Conservation (phyloP, 2,113 vertebrate species). For the Garra rufa region DNA sequence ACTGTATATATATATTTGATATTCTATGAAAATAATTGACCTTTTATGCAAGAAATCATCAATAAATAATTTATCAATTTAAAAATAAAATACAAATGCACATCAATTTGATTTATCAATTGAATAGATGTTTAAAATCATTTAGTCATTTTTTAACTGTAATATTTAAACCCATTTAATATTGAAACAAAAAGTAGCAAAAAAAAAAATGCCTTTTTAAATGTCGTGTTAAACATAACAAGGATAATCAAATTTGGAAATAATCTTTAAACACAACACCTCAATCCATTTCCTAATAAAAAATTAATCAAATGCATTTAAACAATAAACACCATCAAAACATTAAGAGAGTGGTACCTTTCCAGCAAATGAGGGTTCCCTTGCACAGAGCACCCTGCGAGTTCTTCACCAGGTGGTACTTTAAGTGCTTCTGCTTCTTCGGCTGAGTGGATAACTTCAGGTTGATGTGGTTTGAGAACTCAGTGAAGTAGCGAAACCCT, state of each 20-base stretch:
- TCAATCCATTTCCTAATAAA: neutral
- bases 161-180: no score
- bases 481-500: constrained; percentile 98
- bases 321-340: neutral
- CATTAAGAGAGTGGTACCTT: constrained; percentile 75
- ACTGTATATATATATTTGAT: no score
- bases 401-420: constrained; percentile 97
- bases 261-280: neutral
- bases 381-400: constrained; percentile 94
- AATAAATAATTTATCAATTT: neutral
- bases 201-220: no score
- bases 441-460: constrained; percentile 98
- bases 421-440: constrained; percentile 99
- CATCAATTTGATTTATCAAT: no score
- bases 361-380: constrained; percentile 97
- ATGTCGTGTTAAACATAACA: neutral
- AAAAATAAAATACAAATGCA: neutral
- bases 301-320: neutral
- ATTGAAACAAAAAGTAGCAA: neutral
- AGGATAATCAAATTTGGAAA: neutral
- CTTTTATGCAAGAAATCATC: neutral
- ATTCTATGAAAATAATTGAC: no score
- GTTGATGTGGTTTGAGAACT: constrained; percentile 99
- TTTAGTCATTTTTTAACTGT: neutral
- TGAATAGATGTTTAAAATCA: no score